These are phyloP conservation scores for Lacanobia oleracea DNA, from an alignment of 2,888 invertebrate species.

Conservation along the genomic window DNA sequence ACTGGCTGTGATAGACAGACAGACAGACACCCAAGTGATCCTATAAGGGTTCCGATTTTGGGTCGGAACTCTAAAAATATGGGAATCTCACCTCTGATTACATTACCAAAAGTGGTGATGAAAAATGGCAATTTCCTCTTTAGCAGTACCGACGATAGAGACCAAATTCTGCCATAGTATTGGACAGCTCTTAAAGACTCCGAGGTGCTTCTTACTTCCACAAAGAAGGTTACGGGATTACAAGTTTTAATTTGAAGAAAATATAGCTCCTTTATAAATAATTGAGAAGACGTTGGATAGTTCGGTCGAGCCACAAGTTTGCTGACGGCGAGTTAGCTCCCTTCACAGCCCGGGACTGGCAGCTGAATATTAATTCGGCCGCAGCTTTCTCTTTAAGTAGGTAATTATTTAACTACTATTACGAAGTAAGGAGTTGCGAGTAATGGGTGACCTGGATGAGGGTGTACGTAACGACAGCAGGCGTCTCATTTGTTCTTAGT, in stretches of 20 bases:
- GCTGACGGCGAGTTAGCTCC: conserved; percentile 53
- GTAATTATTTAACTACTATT: conserved; percentile 57
- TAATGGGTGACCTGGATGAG: conserved; percentile 22
- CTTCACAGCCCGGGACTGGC: conserved; percentile 32
- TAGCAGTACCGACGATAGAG: neutral
- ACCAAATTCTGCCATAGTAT: neutral
- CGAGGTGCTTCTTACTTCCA: conserved; percentile 1
- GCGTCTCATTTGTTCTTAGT: neutral
- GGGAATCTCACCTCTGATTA: too few species aligned
- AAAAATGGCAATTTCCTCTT: too few species aligned
- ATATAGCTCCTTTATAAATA: conserved; percentile 57
- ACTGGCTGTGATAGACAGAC: too few species aligned
- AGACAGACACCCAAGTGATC: too few species aligned
- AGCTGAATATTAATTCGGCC: conserved; percentile 51
- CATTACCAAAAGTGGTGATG: too few species aligned
- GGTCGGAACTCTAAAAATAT: too few species aligned
- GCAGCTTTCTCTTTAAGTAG: conserved; percentile 45
- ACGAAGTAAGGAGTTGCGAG: conserved; percentile 20
- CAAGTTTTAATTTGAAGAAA: conserved; percentile 52
- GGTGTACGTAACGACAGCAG: neutral
- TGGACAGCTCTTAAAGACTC: neutral
- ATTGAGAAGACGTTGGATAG: conserved; percentile 52
- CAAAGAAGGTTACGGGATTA: conserved; percentile 22
- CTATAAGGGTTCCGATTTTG: too few species aligned
- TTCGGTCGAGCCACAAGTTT: conserved; percentile 52